A percentile compares a stretch with the other conserved stretches of the same genome.
phyloP scores from a whole-genome alignment of 2,113 vertebrate species.

The Varanus komodoensis region DNA sequence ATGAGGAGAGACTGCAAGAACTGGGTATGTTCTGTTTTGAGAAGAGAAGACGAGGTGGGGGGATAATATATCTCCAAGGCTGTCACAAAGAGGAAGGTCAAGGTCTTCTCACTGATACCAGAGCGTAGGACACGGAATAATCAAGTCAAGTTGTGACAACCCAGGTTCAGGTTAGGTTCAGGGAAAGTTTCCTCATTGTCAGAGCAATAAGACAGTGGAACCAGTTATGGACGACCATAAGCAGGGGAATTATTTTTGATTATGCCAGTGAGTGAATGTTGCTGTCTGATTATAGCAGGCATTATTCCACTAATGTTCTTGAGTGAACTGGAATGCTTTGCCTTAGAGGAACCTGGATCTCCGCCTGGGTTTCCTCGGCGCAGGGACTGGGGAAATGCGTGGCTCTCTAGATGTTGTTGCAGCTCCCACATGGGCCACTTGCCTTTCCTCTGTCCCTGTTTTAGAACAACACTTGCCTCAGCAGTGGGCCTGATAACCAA shows the following conservation, averaged over 20 bases:
- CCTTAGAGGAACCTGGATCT: not conserved
- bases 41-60: too few relatives aligned
- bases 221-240: not conserved
- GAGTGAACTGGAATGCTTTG: not conserved
- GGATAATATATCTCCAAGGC: too few relatives aligned
- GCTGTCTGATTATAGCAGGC: not conserved
- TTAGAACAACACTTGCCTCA: not conserved
- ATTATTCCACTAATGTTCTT: not conserved
- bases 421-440: too few relatives aligned
- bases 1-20: too few relatives aligned
- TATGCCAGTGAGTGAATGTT: not conserved
- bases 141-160: too few relatives aligned
- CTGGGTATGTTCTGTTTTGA: too few relatives aligned
- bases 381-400: not conserved
- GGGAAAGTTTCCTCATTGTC: too few relatives aligned
- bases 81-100: too few relatives aligned
- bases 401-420: not conserved
- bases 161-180: too few relatives aligned
- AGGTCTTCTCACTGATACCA: too few relatives aligned
- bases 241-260: not conserved
- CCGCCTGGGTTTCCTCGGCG: not conserved
- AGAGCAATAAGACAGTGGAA: too few relatives aligned
- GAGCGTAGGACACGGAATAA: too few relatives aligned
- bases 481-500: not conserved
- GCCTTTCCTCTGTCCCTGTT: not conserved